Evolutionary conservation across 2,888 invertebrate species (phyloP), one percentile per base, ranked within the genome.

Genomic region (Pollenia angustigena): DNA sequence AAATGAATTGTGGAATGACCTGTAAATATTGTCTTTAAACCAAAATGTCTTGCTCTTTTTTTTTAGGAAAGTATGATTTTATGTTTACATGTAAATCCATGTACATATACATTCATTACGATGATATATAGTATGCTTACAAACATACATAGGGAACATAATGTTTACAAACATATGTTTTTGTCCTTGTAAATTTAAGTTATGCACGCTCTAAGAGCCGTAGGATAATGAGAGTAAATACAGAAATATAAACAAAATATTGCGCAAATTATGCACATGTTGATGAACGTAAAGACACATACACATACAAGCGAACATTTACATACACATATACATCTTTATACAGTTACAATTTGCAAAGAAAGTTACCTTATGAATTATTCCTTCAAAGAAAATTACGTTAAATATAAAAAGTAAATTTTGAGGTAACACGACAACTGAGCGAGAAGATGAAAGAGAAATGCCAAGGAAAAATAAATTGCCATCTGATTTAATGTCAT

Each of bases 401-500:
- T 6, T 68, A 44, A 68, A 74, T 58, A 58, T 12, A 32, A 66
- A 64, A n/a, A 56, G 66, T 64, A 64, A 56, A 66, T 81, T 81
- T 66, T n/a, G 48, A 68, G 60, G 56, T 69, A 68, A 62, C 16
- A 60, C 69, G 42, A 54, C 32, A 62, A 44, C 18, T 69, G 60
- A 42, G 54, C 48, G 52, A 10, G 16, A 52, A 50, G 40, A 32
- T 52, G 58, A 58, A 58, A 58, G 14, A 58, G 58, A 58, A 58
- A 58, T 58, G 8, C 14, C 40, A 68, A 52, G 52, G 10, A 32
- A 52, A 82, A 75, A 82, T 82, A 62, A 82, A 82, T 75, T 82
- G 62, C 52, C 82, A 82, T 75, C 74, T 75, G 75, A 81, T 81
- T 81, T 81, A 42, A 75, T 68, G 60, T 75, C 74, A 68, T 60